Evolutionary conservation across 2,888 invertebrate genomes (phyloP).

Genomic region (Melanotus villosus): DNA sequence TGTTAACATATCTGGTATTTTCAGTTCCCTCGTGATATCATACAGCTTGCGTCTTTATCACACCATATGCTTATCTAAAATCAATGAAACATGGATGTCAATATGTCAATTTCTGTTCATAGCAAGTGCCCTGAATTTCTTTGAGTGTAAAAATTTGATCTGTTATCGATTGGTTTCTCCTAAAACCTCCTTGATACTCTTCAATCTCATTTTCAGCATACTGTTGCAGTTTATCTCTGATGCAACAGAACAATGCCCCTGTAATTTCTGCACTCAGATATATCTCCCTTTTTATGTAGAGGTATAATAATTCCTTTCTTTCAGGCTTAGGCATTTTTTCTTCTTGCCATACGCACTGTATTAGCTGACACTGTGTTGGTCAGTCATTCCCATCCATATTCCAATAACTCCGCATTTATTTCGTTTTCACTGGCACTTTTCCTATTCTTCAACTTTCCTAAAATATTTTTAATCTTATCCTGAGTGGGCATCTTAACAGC

Average conservation of each 20-base stretch:
- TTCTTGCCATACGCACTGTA: not conserved
- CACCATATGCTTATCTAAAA: not conserved
- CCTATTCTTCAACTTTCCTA: not conserved
- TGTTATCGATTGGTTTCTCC: not conserved
- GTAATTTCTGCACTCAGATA: not conserved
- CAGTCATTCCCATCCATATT: not conserved
- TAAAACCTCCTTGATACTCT: not conserved
- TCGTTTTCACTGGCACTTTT: not conserved
- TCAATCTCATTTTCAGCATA: not conserved
- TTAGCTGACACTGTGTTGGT: not conserved
- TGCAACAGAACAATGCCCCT: not conserved
- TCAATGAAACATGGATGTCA: conserved; percentile 7
- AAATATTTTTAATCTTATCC: not conserved
- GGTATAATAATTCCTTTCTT: conserved; percentile 1
- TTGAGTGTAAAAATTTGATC: conserved; percentile 6
- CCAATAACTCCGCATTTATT: not conserved
- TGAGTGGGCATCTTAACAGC: not conserved
- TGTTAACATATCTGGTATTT: conserved; percentile 1
- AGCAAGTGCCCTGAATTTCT: not conserved
- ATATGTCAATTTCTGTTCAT: not conserved
- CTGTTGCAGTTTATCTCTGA: conserved; percentile 3
- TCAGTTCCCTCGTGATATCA: not conserved
- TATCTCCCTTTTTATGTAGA: not conserved
- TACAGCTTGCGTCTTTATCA: not conserved
- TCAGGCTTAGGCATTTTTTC: not conserved